phyloP scores from a whole-genome alignment of 2,113 vertebrate genomes.

The Scytalopus superciliaris region DNA sequence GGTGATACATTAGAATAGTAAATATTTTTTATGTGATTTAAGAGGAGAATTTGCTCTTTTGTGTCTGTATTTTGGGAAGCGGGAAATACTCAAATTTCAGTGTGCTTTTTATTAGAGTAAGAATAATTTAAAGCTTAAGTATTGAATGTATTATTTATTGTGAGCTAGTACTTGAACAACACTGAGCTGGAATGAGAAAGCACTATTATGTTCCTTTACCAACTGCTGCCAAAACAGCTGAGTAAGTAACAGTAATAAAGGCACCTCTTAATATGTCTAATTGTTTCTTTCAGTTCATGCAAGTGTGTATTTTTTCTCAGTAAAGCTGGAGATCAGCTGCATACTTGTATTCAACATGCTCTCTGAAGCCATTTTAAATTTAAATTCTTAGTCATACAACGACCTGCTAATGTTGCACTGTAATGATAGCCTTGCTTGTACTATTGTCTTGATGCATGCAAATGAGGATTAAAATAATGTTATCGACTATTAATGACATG shows the following conservation, averaged over 20 bases:
- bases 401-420: neutral
- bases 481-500: neutral
- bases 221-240: neutral
- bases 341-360: neutral
- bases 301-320: neutral
- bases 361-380: neutral
- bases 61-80: neutral
- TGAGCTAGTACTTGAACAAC: neutral
- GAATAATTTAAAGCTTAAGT: neutral
- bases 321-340: neutral
- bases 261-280: neutral
- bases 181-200: neutral
- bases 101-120: neutral
- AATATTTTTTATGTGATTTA: neutral
- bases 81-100: neutral
- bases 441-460: neutral
- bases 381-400: neutral
- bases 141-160: neutral
- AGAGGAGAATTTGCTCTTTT: neutral
- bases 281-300: neutral
- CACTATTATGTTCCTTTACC: neutral
- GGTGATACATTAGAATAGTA: neutral
- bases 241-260: neutral
- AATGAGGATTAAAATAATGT: neutral
- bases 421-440: neutral